Evolutionary conservation across 2,113 vertebrate species (phyloP).

Genomic region (Neoarius graeffei): DNA sequence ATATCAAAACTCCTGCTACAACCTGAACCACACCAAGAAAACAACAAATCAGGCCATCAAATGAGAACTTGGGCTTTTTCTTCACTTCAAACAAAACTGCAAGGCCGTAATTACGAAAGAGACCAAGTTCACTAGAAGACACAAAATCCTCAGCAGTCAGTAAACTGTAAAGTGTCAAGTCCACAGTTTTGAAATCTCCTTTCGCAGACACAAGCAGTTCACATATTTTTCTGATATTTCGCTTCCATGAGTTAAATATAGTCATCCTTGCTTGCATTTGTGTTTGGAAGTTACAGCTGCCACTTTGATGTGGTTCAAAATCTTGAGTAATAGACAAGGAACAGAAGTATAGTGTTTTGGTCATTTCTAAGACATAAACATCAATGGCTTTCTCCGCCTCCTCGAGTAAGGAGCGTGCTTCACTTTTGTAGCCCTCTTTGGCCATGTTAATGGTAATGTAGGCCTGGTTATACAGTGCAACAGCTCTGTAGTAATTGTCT

Average conservation of each 20-base stretch:
- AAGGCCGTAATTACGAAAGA: slow-evolving; percentile 49
- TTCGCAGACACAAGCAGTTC: neutral
- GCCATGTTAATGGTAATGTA: slow-evolving; percentile 51
- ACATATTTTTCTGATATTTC: slow-evolving; percentile 4
- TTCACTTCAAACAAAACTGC: slow-evolving; percentile 50
- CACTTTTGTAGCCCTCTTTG: slow-evolving; percentile 32
- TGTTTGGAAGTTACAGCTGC: slow-evolving; percentile 30
- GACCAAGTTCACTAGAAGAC: slow-evolving; percentile 35
- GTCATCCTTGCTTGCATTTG: slow-evolving; percentile 47
- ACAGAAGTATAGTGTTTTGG: slow-evolving; percentile 19
- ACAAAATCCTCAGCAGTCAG: slow-evolving; percentile 19
- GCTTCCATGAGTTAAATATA: slow-evolving; percentile 38
- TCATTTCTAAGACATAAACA: slow-evolving; percentile 24
- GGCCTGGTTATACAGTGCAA: slow-evolving; percentile 48
- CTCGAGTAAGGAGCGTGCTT: slow-evolving; percentile 37
- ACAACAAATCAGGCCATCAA: slow-evolving; percentile 44
- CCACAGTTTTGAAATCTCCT: neutral
- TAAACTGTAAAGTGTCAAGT: slow-evolving; percentile 26
- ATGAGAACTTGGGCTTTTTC: slow-evolving; percentile 48
- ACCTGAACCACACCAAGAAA: slow-evolving; percentile 47
- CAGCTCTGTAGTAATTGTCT: slow-evolving; percentile 6
- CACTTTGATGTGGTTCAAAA: slow-evolving; percentile 19
- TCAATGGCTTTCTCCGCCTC: slow-evolving; percentile 31
- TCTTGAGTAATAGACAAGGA: neutral
- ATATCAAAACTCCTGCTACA: slow-evolving; percentile 45